A percentile compares a stretch with the other conserved stretches of the same genome.
phyloP scores from a whole-genome alignment of 2,888 invertebrate species.

The Aphodius sticticus region DNA sequence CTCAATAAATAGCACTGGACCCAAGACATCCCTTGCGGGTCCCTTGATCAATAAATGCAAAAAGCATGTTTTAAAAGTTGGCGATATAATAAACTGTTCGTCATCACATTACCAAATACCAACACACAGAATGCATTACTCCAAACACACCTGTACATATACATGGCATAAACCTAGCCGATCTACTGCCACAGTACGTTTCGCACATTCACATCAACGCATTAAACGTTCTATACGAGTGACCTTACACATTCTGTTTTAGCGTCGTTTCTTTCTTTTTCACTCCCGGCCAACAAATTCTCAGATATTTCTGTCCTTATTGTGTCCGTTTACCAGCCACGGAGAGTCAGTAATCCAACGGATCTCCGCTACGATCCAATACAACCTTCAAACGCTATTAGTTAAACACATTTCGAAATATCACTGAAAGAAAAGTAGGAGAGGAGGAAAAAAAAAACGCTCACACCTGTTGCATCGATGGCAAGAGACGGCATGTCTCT shows the following conservation, averaged over 20 bases:
- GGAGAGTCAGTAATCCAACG: neutral
- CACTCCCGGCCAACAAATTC: neutral
- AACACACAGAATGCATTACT: neutral
- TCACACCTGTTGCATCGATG: neutral
- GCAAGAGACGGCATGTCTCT: neutral
- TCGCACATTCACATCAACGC: neutral
- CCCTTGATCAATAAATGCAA: neutral
- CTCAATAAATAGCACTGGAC: too few species aligned
- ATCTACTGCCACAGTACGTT: neutral
- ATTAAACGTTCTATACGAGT: neutral
- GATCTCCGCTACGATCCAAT: neutral
- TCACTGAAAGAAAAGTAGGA: neutral
- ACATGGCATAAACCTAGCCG: neutral
- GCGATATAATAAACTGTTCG: neutral
- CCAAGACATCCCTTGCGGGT: too few species aligned
- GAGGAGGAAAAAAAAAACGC: neutral
- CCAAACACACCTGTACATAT: neutral
- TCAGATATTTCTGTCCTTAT: neutral
- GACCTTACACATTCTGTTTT: neutral
- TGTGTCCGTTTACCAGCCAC: neutral
- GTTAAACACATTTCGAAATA: neutral
- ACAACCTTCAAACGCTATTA: neutral
- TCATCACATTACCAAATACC: constrained; percentile 4
- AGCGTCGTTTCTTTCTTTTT: too few species aligned
- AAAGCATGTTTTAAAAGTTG: neutral